Conservation (phyloP, 1,140 invertebrate species). For the Ceratina japonica region DNA sequence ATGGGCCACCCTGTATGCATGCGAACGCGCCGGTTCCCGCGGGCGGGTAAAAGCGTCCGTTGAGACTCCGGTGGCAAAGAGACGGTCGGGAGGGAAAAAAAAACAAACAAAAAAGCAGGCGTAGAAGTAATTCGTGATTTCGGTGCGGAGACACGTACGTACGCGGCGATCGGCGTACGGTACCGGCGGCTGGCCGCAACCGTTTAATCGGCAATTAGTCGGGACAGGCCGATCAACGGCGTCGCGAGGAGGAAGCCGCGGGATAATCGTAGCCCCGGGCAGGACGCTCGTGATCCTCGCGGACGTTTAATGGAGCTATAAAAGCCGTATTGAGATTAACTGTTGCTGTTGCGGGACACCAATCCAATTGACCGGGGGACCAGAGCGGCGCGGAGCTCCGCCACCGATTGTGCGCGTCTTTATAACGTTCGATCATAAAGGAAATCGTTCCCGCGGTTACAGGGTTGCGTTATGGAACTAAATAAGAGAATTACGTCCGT, state of each 20-base stretch:
- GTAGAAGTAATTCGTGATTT: conserved; percentile 53
- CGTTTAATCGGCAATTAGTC: conserved; percentile 47
- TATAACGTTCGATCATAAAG: background rate
- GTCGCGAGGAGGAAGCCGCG: background rate
- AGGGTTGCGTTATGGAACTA: too few relatives aligned
- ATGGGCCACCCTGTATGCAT: conserved; percentile 61
- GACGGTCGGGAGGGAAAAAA: too few relatives aligned
- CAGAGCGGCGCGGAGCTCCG: background rate
- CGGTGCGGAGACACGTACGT: conserved; percentile 52
- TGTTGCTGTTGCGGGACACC: background rate
- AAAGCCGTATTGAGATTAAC: conserved; percentile 48
- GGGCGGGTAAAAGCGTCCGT: conserved; percentile 51
- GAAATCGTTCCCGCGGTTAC: too few relatives aligned
- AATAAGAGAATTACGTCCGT: too few relatives aligned
- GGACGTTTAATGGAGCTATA: conserved; percentile 50
- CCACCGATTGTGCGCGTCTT: background rate
- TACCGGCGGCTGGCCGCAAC: conserved; percentile 20
- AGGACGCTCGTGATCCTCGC: background rate
- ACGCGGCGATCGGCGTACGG: conserved; percentile 7
- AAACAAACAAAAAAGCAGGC: background rate
- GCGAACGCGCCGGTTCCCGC: conserved; percentile 49
- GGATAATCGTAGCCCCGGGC: conserved; percentile 22
- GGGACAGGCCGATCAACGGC: conserved; percentile 22
- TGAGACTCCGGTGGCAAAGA: conserved; percentile 23
- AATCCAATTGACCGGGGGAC: conserved; percentile 10